Evolutionary conservation across 2,888 invertebrate species (phyloP), one percentile per base, ranked within the genome.

Genomic region (Hoplodrina ambigua): DNA sequence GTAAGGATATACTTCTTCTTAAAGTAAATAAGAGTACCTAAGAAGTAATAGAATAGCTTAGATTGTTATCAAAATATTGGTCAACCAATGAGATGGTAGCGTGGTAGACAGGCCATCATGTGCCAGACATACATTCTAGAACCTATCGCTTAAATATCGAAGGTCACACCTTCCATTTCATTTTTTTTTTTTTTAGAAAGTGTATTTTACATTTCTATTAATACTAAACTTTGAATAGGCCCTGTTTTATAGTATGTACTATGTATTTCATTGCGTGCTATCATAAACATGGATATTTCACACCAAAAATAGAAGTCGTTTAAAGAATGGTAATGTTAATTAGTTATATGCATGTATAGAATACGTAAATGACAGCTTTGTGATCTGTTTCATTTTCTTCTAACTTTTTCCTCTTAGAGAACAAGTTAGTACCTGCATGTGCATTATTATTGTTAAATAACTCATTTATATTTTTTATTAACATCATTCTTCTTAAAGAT

Each of bases 1-100:
- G 98, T 97, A 92, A 81, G 64, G 73, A 63, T n/a, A 8, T 0
- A 25, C 0, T 19, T 2, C 11, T 10, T 41, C 41, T 13, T 13
- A 4, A 11, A 41, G 13, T 41, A 41, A 11, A 0, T 41, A 41
- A 13, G 41, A 41, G 13, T 41, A 41, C 41, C 11, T 41, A 41
- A 41, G 41, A 41, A 41, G 5, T 5, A 8, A 37, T 11, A 59
- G 17, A 70, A 59, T 59, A 8, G 17, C n/a, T 25, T 6, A 2
- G 15, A 1, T 3, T n/a, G 13, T 13, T 17, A 2, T 17, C 15
- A 58, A 46, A 68, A 53, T 49, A 46, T 25, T 5, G n/a, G 37
- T 25, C 19, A 44, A 1, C 11, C 19, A 20, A 4, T 7, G 10
- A 64, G 4, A 13, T 11, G 8, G 7, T 17, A 17, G 6, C 5